Base-by-base conservation (phyloP, 2,888 invertebrate genomes). In the Palloptera scutellata region DNA sequence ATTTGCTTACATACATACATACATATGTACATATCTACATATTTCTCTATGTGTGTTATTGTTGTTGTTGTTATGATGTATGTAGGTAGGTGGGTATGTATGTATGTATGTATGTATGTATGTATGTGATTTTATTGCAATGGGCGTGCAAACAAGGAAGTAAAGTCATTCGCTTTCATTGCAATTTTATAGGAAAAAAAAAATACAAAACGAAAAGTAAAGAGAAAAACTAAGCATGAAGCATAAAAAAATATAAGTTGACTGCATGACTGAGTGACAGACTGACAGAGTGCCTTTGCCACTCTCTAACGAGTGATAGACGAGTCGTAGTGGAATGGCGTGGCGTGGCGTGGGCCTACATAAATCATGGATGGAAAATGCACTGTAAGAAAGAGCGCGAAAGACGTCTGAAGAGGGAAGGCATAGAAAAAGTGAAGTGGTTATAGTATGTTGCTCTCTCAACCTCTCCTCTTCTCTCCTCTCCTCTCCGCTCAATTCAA, bases 161-260 rank as follows among this genome's bases (percentile, higher is more conserved):
- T 53, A 61, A 41, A 30, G 30, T 30, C 30, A 30, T 30, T 30
- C 53, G 53, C 55, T 55, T 30, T 41, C 19, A 41, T 8, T 55
- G 40, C 58, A 58, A 41, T 64, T 64, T 48, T 52, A 52, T 40
- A 20, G 13, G 41, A 17, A 59, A 45, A 45, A 10, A 42, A 13
- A 45, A 6, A 10, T n/a, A 13, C 19, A 58, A 58, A 15, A 2
- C 15, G 2, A 20, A 48, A 30, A 30, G 6, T 30, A 4, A 41
- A 55, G 5, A 55, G n/a, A 55, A 55, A 67, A 66, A 69, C 61
- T 55, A 61, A 64, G 60, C 57, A 60, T 67, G 65, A 67, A 70
- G 64, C 64, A 17, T 6, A 2, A 13, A 42, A 52, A 19, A 42
- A 41, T 51, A 30, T 30, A 48, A 42, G 13, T 30, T 30, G 30